A percentile compares a stretch with the other conserved stretches of the same genome.
These are phyloP conservation scores for Mylabris phalerata DNA, from an alignment of 1,140 invertebrate genomes.

Conservation along the genomic window DNA sequence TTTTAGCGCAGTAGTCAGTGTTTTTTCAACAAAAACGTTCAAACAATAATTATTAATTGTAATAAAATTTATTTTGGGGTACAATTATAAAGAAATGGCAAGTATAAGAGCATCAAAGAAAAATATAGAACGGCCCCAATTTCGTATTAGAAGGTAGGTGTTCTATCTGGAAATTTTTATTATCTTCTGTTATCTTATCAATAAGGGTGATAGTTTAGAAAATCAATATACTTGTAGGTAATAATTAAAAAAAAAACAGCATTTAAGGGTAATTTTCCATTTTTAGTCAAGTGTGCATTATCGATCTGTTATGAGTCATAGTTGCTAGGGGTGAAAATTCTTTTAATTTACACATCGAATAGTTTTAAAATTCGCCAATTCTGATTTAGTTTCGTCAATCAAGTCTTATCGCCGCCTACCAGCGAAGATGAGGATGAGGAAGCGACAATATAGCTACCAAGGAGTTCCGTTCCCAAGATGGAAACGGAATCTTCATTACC, in stretches of 20 bases:
- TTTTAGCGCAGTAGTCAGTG: no score
- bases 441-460: constrained; percentile 9
- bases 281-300: constrained; percentile 6
- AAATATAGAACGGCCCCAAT: constrained; percentile 5
- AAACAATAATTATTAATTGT: no score
- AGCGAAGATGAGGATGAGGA: no score
- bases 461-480: constrained; percentile 22
- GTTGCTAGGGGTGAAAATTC: constrained; percentile 1
- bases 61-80: no score
- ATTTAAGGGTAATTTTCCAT: neutral
- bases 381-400: no score
- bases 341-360: no score
- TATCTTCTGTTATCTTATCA: neutral
- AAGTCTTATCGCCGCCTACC: no score
- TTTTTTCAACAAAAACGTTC: no score
- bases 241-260: no score
- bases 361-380: no score
- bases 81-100: constrained; percentile 1
- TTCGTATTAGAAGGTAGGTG: constrained; percentile 15
- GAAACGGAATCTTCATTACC: constrained; percentile 19
- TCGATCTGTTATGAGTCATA: constrained; percentile 12
- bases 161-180: neutral
- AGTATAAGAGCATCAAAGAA: constrained; percentile 4
- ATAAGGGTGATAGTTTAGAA: neutral
- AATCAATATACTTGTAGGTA: no score